Evolutionary conservation across 2,113 vertebrate genomes (phyloP), one percentile per base, ranked within the genome.

Genomic region (Psittacula cyanocephala): DNA sequence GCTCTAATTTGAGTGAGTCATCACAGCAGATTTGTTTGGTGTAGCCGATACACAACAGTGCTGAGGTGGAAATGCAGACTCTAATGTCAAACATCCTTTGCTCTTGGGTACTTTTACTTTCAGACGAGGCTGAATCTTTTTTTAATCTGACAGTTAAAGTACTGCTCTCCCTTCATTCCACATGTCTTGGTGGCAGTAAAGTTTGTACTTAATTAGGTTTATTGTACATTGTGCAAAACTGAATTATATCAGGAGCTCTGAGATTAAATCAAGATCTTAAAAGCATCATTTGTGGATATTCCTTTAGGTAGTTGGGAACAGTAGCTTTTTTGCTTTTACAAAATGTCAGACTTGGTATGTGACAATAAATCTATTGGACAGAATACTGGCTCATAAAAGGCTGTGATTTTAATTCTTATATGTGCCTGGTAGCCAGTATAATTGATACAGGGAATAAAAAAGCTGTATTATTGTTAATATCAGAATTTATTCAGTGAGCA

Each of bases 1-100:
- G 39, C 88, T 93, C 47, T 95, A 87, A 94, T 93, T 88, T 94
- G 79, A 28, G 22, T 94, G 94, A 96, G 44, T 95, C 90, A 93
- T 39, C 2, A 2, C 12, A 69, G 60, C 39, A 11, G 47, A 94
- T 88, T 95, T 7, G 0, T 64, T 93, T 89, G 60, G 28, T 5
- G 3, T 43, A 53, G 47, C 16, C 65, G 72, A 8, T 75, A 50
- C 10, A 14, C 37, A 75, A 7, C 29, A 83, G 50, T 71, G 31
- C 46, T 88, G 49, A 41, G 41, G 35, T 79, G 81, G 70, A 72
- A 89, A 81, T 62, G 53, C 49, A 89, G 70, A 49, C 11, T 3
- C 15, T 89, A 31, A 57, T 65, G 29, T 72, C 49, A 43, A 76
- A 41, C 19, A 77, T 84, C 4, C 20, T 91, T 88, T 67, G 39